phyloP scores from a whole-genome alignment of 2,113 vertebrate species.

The Tachuris rubrigastra region DNA sequence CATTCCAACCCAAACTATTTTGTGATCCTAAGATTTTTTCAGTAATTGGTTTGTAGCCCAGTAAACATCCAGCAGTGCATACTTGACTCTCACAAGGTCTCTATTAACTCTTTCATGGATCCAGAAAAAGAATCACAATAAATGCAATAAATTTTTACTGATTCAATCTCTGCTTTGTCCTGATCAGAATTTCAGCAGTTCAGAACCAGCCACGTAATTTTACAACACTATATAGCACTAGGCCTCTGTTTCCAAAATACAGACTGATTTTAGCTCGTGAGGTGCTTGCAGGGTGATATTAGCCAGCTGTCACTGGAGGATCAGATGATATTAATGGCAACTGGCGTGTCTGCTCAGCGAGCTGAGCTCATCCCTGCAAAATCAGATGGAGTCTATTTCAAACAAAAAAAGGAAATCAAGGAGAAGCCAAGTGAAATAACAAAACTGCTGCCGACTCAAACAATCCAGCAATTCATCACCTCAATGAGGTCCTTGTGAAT shows the following conservation, averaged over 20 bases:
- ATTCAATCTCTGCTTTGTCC: neutral
- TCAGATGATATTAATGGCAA: slow-evolving; percentile 37
- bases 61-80: neutral
- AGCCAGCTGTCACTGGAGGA: slow-evolving; percentile 31
- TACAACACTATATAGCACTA: neutral
- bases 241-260: neutral
- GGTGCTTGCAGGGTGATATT: neutral
- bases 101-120: neutral
- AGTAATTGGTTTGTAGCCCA: neutral
- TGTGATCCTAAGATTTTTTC: neutral
- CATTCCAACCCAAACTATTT: neutral
- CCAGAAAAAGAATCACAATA: neutral
- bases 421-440: neutral
- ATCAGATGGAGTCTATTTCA: neutral
- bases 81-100: neutral
- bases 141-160: neutral
- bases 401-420: neutral
- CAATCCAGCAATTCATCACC: neutral
- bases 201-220: fast-evolving
- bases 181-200: neutral
- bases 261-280: neutral
- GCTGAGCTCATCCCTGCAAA: slow-evolving; percentile 5
- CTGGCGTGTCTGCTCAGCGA: neutral
- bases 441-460: neutral
- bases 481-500: neutral